Conservation (phyloP, 2,113 vertebrate genomes). For the Formicarius rufipectus region DNA sequence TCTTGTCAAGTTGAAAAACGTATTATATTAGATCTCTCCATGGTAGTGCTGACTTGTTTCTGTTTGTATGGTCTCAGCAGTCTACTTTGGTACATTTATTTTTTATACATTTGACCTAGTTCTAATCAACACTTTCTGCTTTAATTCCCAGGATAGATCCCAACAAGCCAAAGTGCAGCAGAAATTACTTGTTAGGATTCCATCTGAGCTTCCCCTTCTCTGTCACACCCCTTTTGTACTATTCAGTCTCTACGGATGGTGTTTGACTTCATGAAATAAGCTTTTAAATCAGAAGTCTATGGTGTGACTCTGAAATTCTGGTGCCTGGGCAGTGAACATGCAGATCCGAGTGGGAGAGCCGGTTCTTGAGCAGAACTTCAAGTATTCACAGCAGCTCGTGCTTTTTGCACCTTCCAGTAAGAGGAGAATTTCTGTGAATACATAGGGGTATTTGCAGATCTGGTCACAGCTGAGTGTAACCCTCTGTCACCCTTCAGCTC, state of each 20-base stretch:
- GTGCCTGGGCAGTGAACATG: background rate
- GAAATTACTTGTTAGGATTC: constrained; percentile 21
- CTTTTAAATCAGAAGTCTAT: background rate
- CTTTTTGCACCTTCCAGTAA: background rate
- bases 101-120: constrained; percentile 65
- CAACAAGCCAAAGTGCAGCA: background rate
- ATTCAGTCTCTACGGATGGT: background rate
- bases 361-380: background rate
- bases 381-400: background rate
- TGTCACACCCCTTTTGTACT: background rate
- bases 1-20: background rate
- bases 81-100: constrained; percentile 28
- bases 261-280: background rate
- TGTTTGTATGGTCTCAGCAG: constrained; percentile 13
- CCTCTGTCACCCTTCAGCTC: background rate
- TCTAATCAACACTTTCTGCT: constrained; percentile 34
- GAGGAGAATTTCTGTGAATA: background rate
- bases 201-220: background rate
- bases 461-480: background rate
- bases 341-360: background rate
- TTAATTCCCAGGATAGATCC: constrained; percentile 53
- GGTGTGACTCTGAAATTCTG: background rate
- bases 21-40: background rate
- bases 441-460: background rate
- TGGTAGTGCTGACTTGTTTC: background rate